Evolutionary conservation across 1,140 invertebrate genomes (phyloP).

Genomic region (Aphelinus certus): DNA sequence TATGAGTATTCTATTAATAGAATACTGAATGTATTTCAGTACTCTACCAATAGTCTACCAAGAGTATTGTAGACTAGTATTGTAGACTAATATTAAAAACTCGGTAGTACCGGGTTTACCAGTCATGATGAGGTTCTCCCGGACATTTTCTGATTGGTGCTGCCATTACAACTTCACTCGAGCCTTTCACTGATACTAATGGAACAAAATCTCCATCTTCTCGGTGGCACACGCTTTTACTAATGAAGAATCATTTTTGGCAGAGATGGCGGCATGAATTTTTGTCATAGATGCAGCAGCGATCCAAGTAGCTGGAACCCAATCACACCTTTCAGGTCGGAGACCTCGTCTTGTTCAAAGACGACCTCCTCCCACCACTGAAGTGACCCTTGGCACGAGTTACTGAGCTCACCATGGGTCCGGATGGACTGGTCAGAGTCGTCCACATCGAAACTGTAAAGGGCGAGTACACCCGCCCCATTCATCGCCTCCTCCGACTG

Average conservation of each 20-base stretch:
- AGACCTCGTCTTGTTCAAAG: slow-evolving; percentile 12
- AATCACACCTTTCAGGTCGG: background rate
- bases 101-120: no score
- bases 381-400: slow-evolving; percentile 10
- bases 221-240: background rate
- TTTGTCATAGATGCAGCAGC: background rate
- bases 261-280: slow-evolving; percentile 7
- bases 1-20: no score
- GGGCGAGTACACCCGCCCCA: no score
- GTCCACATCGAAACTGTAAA: background rate
- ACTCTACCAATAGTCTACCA: no score
- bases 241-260: slow-evolving; percentile 16
- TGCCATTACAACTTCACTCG: background rate
- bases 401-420: background rate
- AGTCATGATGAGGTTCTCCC: no score
- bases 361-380: background rate
- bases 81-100: no score
- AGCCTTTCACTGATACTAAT: background rate
- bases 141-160: slow-evolving; percentile 10
- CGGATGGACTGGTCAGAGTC: background rate
- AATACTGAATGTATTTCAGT: no score
- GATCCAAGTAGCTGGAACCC: slow-evolving; percentile 4
- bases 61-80: background rate
- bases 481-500: no score
- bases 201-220: background rate